phyloP scores from a whole-genome alignment of 2,113 vertebrate species.

The Prolemur simus region DNA sequence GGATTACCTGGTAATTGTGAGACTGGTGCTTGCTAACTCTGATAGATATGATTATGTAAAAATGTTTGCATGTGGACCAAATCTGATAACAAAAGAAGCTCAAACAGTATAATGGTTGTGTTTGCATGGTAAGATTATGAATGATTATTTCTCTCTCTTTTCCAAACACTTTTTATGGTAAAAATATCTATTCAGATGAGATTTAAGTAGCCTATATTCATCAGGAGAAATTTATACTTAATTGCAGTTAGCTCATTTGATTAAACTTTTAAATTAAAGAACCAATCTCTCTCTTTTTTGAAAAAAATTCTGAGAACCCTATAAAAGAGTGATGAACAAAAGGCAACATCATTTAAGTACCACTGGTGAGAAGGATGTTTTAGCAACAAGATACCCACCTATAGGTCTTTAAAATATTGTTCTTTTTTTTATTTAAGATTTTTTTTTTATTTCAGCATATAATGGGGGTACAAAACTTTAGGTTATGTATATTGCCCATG shows the following conservation, averaged over 20 bases:
- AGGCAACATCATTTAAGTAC: background rate
- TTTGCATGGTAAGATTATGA: background rate
- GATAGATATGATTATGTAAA: conserved; percentile 4
- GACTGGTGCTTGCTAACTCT: conserved; percentile 24
- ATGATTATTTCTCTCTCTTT: background rate
- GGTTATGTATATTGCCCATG: too few species aligned
- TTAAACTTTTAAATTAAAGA: conserved; percentile 42
- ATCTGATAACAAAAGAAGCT: conserved; percentile 21
- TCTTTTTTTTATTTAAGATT: background rate
- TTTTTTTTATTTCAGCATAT: too few species aligned
- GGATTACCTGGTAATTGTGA: background rate
- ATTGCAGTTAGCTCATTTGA: conserved; percentile 5
- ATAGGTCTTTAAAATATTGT: background rate
- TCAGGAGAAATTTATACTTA: conserved; percentile 32
- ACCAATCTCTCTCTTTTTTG: background rate
- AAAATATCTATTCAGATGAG: conserved; percentile 32
- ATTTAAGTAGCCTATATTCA: conserved; percentile 17
- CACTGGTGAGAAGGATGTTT: background rate
- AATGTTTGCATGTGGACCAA: conserved; percentile 41
- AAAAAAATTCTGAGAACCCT: background rate
- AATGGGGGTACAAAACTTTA: too few species aligned
- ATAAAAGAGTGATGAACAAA: conserved; percentile 23
- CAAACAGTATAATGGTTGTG: background rate
- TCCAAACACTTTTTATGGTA: background rate
- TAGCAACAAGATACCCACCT: conserved; percentile 17